Percentiles rank a stretch among this genome's conserved stretches.
phyloP scores from a whole-genome alignment of 2,113 vertebrate genomes.

The Cygnus buccinator region DNA sequence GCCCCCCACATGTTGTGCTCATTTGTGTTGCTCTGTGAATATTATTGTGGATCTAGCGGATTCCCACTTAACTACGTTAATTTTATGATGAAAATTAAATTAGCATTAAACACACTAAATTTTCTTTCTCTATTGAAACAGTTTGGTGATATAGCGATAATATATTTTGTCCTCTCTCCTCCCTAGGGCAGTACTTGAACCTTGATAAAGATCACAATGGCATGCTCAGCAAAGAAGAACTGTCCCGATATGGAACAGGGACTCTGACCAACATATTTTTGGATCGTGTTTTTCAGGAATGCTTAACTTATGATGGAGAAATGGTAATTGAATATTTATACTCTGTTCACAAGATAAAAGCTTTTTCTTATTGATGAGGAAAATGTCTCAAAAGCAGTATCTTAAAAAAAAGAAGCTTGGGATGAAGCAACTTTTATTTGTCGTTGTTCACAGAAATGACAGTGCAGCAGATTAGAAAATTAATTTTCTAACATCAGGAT shows the following conservation, averaged over 20 bases:
- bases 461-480: neutral
- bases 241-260: constrained; percentile 95
- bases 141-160: neutral
- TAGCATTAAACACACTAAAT: neutral
- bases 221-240: constrained; percentile 98
- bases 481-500: neutral
- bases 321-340: constrained; percentile 82
- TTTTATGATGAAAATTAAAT: neutral
- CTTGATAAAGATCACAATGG: constrained; percentile 98
- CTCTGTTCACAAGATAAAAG: neutral
- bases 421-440: neutral
- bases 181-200: constrained; percentile 94
- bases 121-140: neutral
- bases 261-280: constrained; percentile 95
- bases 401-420: neutral
- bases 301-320: constrained; percentile 97
- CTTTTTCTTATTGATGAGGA: neutral
- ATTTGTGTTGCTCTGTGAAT: neutral
- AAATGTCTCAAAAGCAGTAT: neutral
- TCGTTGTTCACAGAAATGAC: neutral
- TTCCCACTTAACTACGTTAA: neutral
- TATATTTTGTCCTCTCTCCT: neutral
- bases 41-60: neutral
- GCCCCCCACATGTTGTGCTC: neutral
- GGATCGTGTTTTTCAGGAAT: constrained; percentile 96